Conservation (phyloP, 2,797 vertebrate genomes). For the Mareca penelope region DNA sequence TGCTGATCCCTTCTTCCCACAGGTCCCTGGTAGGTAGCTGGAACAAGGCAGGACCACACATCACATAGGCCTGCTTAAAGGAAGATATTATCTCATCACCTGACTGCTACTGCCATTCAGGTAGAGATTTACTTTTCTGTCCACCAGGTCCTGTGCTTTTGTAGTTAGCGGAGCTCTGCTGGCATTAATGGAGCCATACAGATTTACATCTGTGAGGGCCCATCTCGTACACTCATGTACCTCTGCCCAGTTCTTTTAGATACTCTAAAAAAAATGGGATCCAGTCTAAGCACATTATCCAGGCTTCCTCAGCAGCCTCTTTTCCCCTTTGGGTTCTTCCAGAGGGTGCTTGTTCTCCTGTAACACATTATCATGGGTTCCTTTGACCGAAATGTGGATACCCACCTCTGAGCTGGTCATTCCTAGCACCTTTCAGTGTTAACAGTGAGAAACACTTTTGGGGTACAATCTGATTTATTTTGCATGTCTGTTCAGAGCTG, state of each 20-base stretch:
- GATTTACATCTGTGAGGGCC: not conserved
- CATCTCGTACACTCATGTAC: not conserved
- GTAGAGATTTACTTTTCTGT: not conserved
- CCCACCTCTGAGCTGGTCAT: not conserved
- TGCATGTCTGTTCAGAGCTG: conserved; percentile 20
- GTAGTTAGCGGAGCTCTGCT: not conserved
- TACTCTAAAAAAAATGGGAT: not conserved
- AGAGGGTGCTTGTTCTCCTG: not conserved
- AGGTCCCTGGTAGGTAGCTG: not conserved
- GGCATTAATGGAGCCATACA: not conserved
- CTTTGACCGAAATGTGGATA: not conserved
- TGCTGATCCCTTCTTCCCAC: not conserved
- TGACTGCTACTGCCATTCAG: not conserved
- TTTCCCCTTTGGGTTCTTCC: not conserved
- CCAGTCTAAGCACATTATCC: not conserved
- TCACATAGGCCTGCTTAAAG: not conserved
- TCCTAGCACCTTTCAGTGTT: not conserved
- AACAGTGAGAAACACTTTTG: not conserved
- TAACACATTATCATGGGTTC: not conserved
- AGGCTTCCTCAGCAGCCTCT: not conserved
- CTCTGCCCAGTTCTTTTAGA: not conserved
- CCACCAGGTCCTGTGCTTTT: not conserved
- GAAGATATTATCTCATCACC: not conserved
- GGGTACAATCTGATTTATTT: conserved; percentile 5
- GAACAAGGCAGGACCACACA: not conserved